Evolutionary conservation across 2,888 invertebrate species (phyloP), one percentile per base, ranked within the genome.

Genomic region (Panopea generosa): DNA sequence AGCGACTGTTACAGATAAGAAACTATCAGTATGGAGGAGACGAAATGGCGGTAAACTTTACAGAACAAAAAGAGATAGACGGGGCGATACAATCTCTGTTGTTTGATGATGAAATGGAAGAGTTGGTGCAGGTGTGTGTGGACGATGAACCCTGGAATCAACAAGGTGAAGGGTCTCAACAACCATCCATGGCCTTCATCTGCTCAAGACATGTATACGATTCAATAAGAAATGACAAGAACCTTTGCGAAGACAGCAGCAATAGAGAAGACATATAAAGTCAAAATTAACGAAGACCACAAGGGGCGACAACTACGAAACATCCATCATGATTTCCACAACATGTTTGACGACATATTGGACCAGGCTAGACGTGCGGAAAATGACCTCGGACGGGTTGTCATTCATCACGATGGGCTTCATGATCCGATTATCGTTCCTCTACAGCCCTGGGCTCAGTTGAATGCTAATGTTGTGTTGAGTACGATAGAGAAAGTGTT

Each of bases 401-500:
- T n/a, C n/a, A n/a, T n/a, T n/a, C n/a, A n/a, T n/a, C n/a, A n/a
- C n/a, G n/a, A n/a, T n/a, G n/a, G n/a, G n/a, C n/a, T n/a, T n/a
- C n/a, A n/a, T n/a, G n/a, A n/a, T n/a, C n/a, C n/a, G n/a, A n/a
- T n/a, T n/a, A n/a, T n/a, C n/a, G n/a, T 81, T n/a, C 81, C 77
- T 26, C 59, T 77, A 16, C 74, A 71, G 24, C 53, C 65, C 11
- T 77, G 72, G 81, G 69, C 61, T 33, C 27, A 65, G 22, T 52
- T 67, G n/a, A 33, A 72, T 24, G 65, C 65, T 1, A 38, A 53
- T 16, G 56, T 9, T 1, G 55, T 65, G 0, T 65, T 66, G 53
- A 47, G 33, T 2, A 61, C 47, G 7, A 72, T 77, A 0, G 73
- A 71, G 20, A 75, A 75, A 29, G 79, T 82, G 11, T 56, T 82